phyloP scores from a whole-genome alignment of 2,113 vertebrate species.

The Carassius auratus region DNA sequence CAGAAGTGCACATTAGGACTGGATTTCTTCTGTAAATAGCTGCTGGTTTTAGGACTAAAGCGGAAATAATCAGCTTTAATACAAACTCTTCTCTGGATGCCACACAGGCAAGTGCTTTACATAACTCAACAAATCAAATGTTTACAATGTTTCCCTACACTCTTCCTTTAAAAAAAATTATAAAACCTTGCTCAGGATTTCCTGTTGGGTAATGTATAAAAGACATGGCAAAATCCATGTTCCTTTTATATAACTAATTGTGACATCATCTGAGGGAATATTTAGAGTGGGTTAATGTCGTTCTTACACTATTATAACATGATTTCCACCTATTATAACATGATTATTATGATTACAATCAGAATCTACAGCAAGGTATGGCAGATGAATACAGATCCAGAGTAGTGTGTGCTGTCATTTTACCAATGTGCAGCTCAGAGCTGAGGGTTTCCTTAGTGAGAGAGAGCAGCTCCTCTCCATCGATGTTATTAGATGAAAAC shows the following conservation, averaged over 20 bases:
- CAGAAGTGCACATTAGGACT: slow-evolving; percentile 28
- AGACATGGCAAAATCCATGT: too few relatives aligned
- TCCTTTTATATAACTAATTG: too few relatives aligned
- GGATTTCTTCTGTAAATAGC: slow-evolving; percentile 34
- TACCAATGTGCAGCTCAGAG: slow-evolving; percentile 92
- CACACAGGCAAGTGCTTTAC: slow-evolving; percentile 22
- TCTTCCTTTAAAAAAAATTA: background rate
- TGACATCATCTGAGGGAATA: too few relatives aligned
- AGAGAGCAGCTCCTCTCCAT: slow-evolving; percentile 86
- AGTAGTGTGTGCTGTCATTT: slow-evolving; percentile 59
- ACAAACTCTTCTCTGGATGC: slow-evolving; percentile 8
- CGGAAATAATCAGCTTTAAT: slow-evolving; percentile 48
- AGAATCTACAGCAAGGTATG: background rate
- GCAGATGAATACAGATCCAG: background rate
- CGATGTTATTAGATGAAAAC: slow-evolving; percentile 91
- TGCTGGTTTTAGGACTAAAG: slow-evolving; percentile 23
- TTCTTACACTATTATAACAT: too few relatives aligned
- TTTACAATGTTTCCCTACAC: slow-evolving; percentile 30
- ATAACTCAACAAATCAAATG: slow-evolving; percentile 41
- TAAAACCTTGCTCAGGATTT: too few relatives aligned
- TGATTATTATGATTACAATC: too few relatives aligned
- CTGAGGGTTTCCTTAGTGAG: slow-evolving; percentile 88
- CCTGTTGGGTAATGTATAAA: too few relatives aligned
- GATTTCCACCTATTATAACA: too few relatives aligned
- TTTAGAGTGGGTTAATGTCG: too few relatives aligned